These are phyloP conservation scores for Crotalus viridis DNA, from an alignment of 2,113 vertebrate genomes.

Conservation along the genomic window DNA sequence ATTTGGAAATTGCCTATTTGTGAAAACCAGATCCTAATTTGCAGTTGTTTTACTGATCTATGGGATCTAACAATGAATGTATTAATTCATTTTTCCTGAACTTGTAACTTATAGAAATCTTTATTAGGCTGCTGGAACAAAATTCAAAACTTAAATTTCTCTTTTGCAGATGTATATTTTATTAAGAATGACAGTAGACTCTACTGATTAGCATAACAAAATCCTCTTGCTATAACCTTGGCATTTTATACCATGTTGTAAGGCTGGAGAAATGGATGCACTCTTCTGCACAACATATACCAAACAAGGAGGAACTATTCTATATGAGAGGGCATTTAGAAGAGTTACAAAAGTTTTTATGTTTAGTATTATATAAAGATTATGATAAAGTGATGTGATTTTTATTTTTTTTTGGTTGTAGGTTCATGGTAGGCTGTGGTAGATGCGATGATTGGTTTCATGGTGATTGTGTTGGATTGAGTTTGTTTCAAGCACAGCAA, in stretches of 20 bases:
- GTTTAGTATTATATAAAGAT: constrained; percentile 3
- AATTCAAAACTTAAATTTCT: constrained; percentile 19
- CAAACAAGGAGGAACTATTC: constrained; percentile 23
- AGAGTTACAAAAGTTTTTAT: neutral
- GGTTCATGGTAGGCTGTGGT: constrained; percentile 98
- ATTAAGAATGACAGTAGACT: neutral
- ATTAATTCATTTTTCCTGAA: neutral
- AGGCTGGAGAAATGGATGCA: constrained; percentile 64
- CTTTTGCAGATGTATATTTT: neutral
- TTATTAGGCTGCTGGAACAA: neutral
- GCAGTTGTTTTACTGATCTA: neutral
- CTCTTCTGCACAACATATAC: constrained; percentile 39
- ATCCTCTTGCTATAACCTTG: neutral
- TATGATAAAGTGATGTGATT: fast-evolving
- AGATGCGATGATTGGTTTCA: constrained; percentile 99
- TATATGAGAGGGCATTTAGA: neutral
- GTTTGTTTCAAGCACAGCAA: constrained; percentile 89
- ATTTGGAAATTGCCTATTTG: neutral
- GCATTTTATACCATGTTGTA: constrained; percentile 53
- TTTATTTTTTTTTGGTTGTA: constrained; percentile 54
- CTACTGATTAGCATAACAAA: neutral
- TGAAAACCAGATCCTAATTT: neutral
- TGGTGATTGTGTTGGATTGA: constrained; percentile 94
- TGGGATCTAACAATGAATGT: neutral
- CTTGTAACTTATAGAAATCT: neutral